These are phyloP conservation scores for Cygnus olor DNA, from an alignment of 2,797 vertebrate species.

Conservation along the genomic window DNA sequence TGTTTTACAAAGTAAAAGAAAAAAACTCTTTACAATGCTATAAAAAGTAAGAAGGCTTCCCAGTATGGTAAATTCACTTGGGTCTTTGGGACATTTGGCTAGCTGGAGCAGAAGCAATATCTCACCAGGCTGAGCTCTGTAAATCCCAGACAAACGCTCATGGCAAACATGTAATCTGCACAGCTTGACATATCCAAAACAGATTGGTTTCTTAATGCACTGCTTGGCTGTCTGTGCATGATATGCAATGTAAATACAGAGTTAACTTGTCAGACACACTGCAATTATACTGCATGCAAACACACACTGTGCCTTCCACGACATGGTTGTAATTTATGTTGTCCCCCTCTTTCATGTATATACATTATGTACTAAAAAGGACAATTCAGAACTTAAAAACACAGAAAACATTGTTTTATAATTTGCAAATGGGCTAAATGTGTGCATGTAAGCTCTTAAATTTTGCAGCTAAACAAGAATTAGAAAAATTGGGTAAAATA, in stretches of 20 bases:
- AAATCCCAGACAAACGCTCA: not conserved
- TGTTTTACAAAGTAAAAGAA: not conserved
- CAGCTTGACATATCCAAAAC: not conserved
- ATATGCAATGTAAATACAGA: not conserved
- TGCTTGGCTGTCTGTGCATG: not conserved
- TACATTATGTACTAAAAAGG: not conserved
- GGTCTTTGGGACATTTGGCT: not conserved
- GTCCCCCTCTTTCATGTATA: not conserved
- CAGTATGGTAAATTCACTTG: not conserved
- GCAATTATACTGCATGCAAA: not conserved
- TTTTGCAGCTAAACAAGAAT: not conserved
- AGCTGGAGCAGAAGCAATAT: not conserved
- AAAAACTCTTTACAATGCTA: not conserved
- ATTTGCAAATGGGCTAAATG: not conserved
- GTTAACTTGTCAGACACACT: not conserved
- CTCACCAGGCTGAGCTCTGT: not conserved
- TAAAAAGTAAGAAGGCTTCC: not conserved
- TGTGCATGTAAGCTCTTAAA: not conserved
- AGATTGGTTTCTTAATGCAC: not conserved
- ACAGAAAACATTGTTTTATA: not conserved
- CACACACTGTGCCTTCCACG: not conserved
- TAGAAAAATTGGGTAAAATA: not conserved
- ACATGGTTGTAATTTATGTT: not conserved
- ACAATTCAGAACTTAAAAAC: not conserved
- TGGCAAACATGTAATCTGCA: not conserved